phyloP scores from a whole-genome alignment of 2,888 invertebrate species.

The Trileptium ribeirensis region DNA sequence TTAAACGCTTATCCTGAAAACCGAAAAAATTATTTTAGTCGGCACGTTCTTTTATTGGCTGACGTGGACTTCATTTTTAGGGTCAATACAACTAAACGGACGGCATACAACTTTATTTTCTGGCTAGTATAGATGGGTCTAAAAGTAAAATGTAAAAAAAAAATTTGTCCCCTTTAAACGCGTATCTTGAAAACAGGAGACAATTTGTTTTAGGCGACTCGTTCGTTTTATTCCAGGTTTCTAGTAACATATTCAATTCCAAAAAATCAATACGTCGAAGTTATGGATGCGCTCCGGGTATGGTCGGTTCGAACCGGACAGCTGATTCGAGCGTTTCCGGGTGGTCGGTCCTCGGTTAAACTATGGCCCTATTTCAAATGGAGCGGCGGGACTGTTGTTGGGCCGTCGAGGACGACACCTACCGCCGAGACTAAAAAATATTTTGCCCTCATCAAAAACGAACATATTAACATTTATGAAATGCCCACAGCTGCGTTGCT shows the following conservation, averaged over 20 bases:
- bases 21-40: too few relatives aligned
- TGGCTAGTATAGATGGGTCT: too few relatives aligned
- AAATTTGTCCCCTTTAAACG: background rate
- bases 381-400: background rate
- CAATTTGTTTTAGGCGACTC: background rate
- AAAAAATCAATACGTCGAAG: slow-evolving; percentile 58
- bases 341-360: slow-evolving; percentile 37
- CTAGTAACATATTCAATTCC: slow-evolving; percentile 83
- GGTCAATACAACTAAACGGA: too few relatives aligned
- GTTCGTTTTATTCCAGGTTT: slow-evolving; percentile 59
- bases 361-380: slow-evolving; percentile 35
- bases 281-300: slow-evolving; percentile 74
- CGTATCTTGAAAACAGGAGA: slow-evolving; percentile 21
- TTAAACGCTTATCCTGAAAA: too few relatives aligned
- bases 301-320: slow-evolving; percentile 93
- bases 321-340: slow-evolving; percentile 79
- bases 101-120: too few relatives aligned
- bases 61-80: too few relatives aligned
- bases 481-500: slow-evolving; percentile 64
- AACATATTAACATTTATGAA: slow-evolving; percentile 77
- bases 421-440: slow-evolving; percentile 73
- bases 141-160: too few relatives aligned
- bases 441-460: slow-evolving; percentile 77
- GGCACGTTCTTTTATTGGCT: too few relatives aligned
- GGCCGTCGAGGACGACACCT: slow-evolving; percentile 12